These are phyloP conservation scores for Mustela nigripes DNA, from an alignment of 2,113 vertebrate species.

Conservation along the genomic window DNA sequence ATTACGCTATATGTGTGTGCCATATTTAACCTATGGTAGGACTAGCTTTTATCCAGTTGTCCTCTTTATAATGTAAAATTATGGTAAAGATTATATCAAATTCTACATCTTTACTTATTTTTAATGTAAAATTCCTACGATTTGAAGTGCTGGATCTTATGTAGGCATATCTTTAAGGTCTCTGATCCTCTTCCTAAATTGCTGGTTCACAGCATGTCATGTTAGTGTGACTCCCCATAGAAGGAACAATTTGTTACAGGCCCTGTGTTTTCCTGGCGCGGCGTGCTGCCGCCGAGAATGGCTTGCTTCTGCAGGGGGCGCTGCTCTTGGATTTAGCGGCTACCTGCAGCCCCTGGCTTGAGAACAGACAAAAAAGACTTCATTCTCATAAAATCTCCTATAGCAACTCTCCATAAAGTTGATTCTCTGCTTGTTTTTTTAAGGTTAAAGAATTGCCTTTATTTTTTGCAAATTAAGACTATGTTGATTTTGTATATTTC, in stretches of 20 bases:
- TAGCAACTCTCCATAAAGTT: background rate
- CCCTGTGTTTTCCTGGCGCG: background rate
- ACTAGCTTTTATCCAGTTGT: background rate
- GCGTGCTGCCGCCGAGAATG: background rate
- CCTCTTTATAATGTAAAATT: background rate
- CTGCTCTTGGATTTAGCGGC: background rate
- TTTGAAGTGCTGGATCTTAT: background rate
- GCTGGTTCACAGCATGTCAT: accelerated
- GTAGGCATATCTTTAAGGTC: background rate
- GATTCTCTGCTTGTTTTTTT: background rate
- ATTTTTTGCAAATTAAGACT: conserved; percentile 88
- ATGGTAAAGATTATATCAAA: background rate
- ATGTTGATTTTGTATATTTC: conserved; percentile 80
- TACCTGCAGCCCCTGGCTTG: conserved; percentile 23
- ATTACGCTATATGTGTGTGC: background rate
- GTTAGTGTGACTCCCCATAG: background rate
- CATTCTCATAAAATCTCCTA: background rate
- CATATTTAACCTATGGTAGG: background rate
- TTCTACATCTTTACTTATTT: background rate
- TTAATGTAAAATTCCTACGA: background rate
- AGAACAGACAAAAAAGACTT: conserved; percentile 27
- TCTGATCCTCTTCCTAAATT: background rate
- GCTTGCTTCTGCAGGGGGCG: background rate
- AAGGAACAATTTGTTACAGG: background rate
- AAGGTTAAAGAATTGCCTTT: conserved; percentile 86